Evolutionary conservation across 2,888 invertebrate species (phyloP), one percentile per base, ranked within the genome.

Genomic region (Ophion costatus): DNA sequence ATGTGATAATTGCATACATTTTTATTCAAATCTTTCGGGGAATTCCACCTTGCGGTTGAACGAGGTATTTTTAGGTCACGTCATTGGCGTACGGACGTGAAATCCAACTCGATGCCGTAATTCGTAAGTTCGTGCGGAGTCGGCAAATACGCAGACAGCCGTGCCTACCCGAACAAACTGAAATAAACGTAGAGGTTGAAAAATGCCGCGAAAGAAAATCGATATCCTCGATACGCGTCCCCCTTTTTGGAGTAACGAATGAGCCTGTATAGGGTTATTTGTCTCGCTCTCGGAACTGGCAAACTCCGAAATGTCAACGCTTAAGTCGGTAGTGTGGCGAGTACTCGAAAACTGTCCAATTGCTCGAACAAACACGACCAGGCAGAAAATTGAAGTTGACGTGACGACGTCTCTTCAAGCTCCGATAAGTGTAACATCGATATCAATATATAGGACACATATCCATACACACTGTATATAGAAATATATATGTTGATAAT

Each of bases 21-120:
- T 61, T 61, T 45, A 1, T n/a, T 17, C 9, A 38, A n/a, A 7
- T 45, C n/a, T n/a, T 63, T 10, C 2, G 3, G 9, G 10, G 42
- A 17, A 63, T 6, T n/a, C 2, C 4, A 14, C 38, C 14, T 24
- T 10, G 7, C 10, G 9, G n/a, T 51, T 59, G n/a, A 24, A 33
- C 57, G 66, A 67, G 7, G 45, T 67, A 57, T 22, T 73, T 73
- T 64, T 80, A 80, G 80, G 66, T 73, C 63, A 7, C 6, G 22
- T 7, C 42, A 17, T 24, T 63, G 51, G 45, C 17, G 6, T 38
- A 74, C 17, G 38, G 38, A 24, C 10, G 29, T 71, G 1, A 61
- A 17, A 73, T 17, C 14, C 38, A 9, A 14, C 17, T 7, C 5
- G n/a, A 63, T 63, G 11, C 24, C 29, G 61, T 45, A 63, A 20